Evolutionary conservation across 2,113 vertebrate genomes (phyloP), one percentile per base, ranked within the genome.

Genomic region (Tapirus terrestris): DNA sequence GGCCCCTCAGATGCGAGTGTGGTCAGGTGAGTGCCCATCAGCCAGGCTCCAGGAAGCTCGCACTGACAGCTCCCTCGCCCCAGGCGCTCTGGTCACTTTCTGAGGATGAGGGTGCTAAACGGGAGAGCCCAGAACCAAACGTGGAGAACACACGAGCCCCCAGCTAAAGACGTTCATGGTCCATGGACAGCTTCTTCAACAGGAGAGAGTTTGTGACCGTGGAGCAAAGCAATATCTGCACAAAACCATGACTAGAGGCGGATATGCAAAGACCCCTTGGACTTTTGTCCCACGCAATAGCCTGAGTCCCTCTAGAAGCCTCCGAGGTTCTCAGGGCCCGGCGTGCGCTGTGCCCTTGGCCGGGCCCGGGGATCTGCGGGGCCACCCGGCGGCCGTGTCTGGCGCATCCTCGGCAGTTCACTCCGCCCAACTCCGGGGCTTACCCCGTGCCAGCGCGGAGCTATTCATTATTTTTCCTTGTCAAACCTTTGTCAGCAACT

Each of bases 401-500:
- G 58, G 96, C 76, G 51, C 3, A 4, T 48, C 77, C 9, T 75
- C 10, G 3, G 67, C 61, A n/a, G 36, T 68, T 83, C 63, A 56
- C 60, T 81, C 72, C 2, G 3, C 36, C 0, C 5, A 20, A 14
- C 91, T 45, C 53, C 0, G 0, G 73, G 82, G 36, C 16, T 39
- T 11, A 4, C 51, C 89, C 58, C 0, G 0, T 63, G 85, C 93
- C 81, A 85, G 82, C 79, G 1, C 0, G 13, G 58, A 87, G 45
- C 91, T 83, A 75, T 80, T 93, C 73, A 91, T 98, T 96, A 94
- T 96, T 97, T 97, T 97, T 96, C 95, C 90, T 89, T 95, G 95
- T 97, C 96, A 95, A 92, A 61, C 77, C 89, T 97, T 98, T 97
- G 97, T 98, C 95, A 97, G 94, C 83, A 97, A 85, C 92, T 96